Evolutionary conservation across 2,888 invertebrate species (phyloP).

Genomic region (Rugalucina vietnamica): DNA sequence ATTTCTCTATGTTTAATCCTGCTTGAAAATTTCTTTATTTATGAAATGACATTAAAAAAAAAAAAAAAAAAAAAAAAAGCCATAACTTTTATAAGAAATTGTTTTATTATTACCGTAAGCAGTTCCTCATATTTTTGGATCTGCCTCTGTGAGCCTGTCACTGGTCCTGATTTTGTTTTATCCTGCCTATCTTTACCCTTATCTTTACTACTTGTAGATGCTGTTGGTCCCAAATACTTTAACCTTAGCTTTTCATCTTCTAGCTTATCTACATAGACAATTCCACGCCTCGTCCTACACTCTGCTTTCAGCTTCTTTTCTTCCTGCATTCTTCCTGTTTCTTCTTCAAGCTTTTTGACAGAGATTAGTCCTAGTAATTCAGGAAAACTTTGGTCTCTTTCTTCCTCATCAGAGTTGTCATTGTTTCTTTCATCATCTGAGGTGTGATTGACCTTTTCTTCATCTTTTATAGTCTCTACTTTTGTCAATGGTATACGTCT

Average conservation of each 20-base stretch:
- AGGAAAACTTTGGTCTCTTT: neutral
- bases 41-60: too few species aligned
- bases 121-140: slow-evolving; percentile 72
- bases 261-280: neutral
- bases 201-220: neutral
- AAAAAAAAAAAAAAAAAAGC: too few species aligned
- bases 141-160: slow-evolving; percentile 70
- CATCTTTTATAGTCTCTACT: neutral
- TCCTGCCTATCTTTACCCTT: neutral
- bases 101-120: slow-evolving; percentile 75
- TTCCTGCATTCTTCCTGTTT: too few species aligned
- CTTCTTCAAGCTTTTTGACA: neutral
- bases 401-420: neutral
- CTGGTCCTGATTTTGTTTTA: slow-evolving; percentile 23
- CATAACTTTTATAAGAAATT: too few species aligned
- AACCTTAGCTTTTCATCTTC: neutral
- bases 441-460: neutral
- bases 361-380: neutral
- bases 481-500: neutral
- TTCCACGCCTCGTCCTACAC: too few species aligned
- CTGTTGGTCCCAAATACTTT: neutral
- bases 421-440: too few species aligned
- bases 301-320: too few species aligned
- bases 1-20: too few species aligned
- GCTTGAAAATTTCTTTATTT: too few species aligned